These are phyloP conservation scores for Caracal caracal DNA, from an alignment of 2,113 vertebrate species.

Conservation along the genomic window DNA sequence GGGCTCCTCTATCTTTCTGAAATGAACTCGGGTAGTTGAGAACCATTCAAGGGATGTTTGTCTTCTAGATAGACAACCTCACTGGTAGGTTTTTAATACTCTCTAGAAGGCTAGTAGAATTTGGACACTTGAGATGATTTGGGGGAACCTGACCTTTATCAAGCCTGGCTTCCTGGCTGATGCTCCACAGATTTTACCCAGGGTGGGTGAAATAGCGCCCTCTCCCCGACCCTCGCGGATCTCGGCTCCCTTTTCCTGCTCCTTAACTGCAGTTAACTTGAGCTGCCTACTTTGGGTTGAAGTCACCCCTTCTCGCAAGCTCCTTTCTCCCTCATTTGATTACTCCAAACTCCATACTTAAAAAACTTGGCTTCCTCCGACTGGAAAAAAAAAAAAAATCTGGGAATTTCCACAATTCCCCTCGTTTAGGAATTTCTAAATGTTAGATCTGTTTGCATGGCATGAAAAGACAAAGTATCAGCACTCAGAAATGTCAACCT, in stretches of 20 bases:
- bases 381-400: constrained; percentile 43
- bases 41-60: background rate
- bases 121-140: background rate
- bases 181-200: background rate
- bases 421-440: constrained; percentile 59
- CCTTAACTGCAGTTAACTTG: background rate
- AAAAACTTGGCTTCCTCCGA: constrained; percentile 53
- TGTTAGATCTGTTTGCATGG: constrained; percentile 26
- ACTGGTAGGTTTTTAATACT: background rate
- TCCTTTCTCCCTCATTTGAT: constrained; percentile 3
- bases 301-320: constrained; percentile 29
- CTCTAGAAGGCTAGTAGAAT: background rate
- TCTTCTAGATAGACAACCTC: background rate
- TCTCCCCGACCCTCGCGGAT: background rate
- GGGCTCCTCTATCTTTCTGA: background rate
- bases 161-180: background rate
- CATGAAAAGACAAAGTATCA: constrained; percentile 41
- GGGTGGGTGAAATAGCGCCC: constrained; percentile 36
- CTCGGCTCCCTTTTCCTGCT: accelerated
- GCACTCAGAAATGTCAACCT: background rate
- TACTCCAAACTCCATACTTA: constrained; percentile 49
- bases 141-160: constrained; percentile 6
- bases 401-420: constrained; percentile 75
- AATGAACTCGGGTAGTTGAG: background rate
- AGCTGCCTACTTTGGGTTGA: background rate